Conservation (phyloP, 2,888 invertebrate species). For the Cheilosia pagana region DNA sequence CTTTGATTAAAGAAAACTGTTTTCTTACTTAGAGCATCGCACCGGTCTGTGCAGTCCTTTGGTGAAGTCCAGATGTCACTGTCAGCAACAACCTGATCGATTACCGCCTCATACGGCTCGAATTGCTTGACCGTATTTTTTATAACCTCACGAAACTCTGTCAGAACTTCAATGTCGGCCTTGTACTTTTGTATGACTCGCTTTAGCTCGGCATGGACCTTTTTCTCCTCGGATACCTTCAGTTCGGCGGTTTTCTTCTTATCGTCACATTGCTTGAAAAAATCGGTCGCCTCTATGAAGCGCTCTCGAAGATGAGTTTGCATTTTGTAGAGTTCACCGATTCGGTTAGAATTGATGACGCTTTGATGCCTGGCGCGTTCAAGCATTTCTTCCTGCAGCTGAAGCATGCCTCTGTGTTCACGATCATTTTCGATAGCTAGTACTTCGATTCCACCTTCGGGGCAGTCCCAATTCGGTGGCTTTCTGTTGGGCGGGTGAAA, state of each 20-base stretch:
- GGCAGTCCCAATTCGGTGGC: slow-evolving; percentile 82
- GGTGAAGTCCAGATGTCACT: slow-evolving; percentile 80
- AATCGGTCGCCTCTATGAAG: slow-evolving; percentile 82
- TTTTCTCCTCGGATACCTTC: slow-evolving; percentile 79
- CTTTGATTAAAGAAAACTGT: not conserved
- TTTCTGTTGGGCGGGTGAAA: slow-evolving; percentile 77
- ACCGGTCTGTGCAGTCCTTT: slow-evolving; percentile 82
- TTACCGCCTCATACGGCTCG: slow-evolving; percentile 80
- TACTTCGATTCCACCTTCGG: slow-evolving; percentile 81
- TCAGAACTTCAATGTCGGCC: slow-evolving; percentile 76
- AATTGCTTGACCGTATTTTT: slow-evolving; percentile 79
- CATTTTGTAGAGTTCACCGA: slow-evolving; percentile 78
- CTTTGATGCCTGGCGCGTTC: slow-evolving; percentile 73
- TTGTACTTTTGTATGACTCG: slow-evolving; percentile 78
- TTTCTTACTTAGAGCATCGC: slow-evolving; percentile 82
- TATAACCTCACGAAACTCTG: slow-evolving; percentile 78
- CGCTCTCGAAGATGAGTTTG: slow-evolving; percentile 80
- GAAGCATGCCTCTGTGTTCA: slow-evolving; percentile 79
- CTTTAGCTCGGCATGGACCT: slow-evolving; percentile 77
- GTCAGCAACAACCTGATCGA: slow-evolving; percentile 80
- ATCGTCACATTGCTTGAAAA: slow-evolving; percentile 82
- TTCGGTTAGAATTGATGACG: slow-evolving; percentile 78
- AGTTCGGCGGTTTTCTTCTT: slow-evolving; percentile 80
- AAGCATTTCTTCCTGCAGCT: slow-evolving; percentile 80
- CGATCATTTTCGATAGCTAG: slow-evolving; percentile 80